Evolutionary conservation across 1,140 invertebrate genomes (phyloP).

Genomic region (Temnothorax longispinosus): DNA sequence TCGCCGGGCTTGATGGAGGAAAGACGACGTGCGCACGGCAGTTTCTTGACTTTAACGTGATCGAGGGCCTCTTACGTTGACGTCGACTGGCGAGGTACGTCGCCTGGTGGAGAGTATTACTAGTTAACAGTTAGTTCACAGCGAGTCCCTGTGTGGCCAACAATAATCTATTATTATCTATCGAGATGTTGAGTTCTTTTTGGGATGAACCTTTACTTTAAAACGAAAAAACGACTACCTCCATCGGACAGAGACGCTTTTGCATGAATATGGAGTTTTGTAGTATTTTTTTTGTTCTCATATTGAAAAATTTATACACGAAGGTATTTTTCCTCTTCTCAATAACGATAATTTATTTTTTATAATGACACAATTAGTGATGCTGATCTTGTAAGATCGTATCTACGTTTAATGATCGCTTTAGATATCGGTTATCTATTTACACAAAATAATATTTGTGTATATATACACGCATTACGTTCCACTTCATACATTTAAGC

Average conservation of each 20-base stretch:
- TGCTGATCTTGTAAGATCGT: neutral
- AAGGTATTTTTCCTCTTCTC: neutral
- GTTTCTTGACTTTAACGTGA: constrained; percentile 78
- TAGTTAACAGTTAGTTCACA: constrained; percentile 72
- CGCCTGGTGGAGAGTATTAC: constrained; percentile 64
- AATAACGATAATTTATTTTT: constrained; percentile 17
- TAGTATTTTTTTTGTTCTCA: neutral
- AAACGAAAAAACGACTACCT: neutral
- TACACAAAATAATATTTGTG: constrained; percentile 27
- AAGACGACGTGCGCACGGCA: constrained; percentile 54
- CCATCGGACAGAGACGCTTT: neutral
- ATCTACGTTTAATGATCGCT: neutral
- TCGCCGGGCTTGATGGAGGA: constrained; percentile 64
- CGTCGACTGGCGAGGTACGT: constrained; percentile 57
- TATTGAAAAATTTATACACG: neutral
- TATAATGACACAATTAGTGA: neutral
- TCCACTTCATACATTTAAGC: neutral
- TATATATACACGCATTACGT: neutral
- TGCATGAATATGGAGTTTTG: neutral
- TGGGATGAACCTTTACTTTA: neutral
- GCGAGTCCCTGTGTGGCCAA: neutral
- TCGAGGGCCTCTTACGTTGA: constrained; percentile 75
- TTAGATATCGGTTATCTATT: constrained; percentile 28
- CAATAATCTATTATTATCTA: constrained; percentile 34
- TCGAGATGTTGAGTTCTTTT: neutral